Percentiles rank a stretch among this genome's conserved stretches.
Conservation (phyloP, 2,888 invertebrate genomes). For the Cantharis nigra region DNA sequence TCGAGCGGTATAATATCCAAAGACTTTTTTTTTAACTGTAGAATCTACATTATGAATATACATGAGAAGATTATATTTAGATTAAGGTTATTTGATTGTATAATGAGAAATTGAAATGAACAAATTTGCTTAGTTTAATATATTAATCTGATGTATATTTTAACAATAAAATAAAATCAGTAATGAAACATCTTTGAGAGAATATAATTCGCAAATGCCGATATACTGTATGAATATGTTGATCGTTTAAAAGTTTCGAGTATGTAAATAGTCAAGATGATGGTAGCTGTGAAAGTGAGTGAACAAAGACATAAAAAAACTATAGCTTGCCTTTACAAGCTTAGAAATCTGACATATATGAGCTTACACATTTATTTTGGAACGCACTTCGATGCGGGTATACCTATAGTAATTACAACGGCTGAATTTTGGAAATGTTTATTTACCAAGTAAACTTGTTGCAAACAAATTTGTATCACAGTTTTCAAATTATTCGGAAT, state of each 20-base stretch:
- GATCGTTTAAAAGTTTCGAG: background rate
- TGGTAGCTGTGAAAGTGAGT: background rate
- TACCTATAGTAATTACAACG: background rate
- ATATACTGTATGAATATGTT: background rate
- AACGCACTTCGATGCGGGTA: background rate
- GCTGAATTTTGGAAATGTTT: background rate
- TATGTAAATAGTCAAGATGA: background rate
- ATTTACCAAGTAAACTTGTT: background rate
- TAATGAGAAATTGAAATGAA: background rate
- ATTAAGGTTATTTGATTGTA: background rate
- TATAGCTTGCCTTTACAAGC: background rate
- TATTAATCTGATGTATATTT: background rate
- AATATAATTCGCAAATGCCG: background rate
- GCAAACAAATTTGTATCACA: background rate
- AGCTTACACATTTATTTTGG: background rate
- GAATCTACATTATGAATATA: background rate
- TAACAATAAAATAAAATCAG: background rate
- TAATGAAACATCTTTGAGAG: background rate
- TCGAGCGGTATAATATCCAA: background rate
- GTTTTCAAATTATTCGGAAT: background rate
- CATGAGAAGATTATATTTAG: background rate
- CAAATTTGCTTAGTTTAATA: background rate
- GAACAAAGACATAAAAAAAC: background rate
- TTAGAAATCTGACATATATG: background rate
- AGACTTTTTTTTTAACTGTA: background rate